These are phyloP conservation scores for Molothrus ater DNA, from an alignment of 2,797 vertebrate species.

Conservation along the genomic window DNA sequence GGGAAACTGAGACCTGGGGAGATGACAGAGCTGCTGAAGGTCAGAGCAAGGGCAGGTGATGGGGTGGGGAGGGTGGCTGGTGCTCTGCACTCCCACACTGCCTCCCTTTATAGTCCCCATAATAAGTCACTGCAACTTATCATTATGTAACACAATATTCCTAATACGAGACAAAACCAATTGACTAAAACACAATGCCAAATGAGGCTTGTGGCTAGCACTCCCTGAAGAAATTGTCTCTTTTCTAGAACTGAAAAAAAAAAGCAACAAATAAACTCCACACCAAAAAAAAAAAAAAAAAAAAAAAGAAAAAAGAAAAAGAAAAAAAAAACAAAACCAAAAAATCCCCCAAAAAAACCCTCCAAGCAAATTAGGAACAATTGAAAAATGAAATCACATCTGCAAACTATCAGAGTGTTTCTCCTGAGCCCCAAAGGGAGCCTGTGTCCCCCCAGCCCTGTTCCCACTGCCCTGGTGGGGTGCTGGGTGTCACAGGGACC, in stretches of 20 bases:
- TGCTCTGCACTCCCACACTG: not conserved
- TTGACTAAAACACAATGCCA: conserved; percentile 49
- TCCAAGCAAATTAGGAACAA: conserved; percentile 33
- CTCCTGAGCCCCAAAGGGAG: not conserved
- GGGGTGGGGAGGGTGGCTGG: not conserved
- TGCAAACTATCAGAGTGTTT: not conserved
- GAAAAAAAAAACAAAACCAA: accelerated
- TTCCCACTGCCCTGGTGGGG: not conserved
- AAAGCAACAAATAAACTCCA: not conserved
- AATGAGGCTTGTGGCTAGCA: conserved; percentile 35
- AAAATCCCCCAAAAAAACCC: no score
- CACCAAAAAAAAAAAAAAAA: not conserved
- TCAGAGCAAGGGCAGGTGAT: not conserved
- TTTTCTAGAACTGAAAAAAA: not conserved
- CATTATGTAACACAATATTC: conserved; percentile 53
- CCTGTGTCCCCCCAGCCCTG: not conserved
- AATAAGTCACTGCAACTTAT: not conserved
- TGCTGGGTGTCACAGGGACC: not conserved
- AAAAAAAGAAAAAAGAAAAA: not conserved
- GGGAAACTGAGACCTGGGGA: not conserved
- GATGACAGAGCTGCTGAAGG: not conserved
- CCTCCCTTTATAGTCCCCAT: not conserved
- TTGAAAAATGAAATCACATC: conserved; percentile 43
- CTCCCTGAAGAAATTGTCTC: conserved; percentile 52
- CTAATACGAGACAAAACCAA: conserved; percentile 29